phyloP scores from a whole-genome alignment of 2,888 invertebrate genomes.

The Dorcus parallelipipedus region DNA sequence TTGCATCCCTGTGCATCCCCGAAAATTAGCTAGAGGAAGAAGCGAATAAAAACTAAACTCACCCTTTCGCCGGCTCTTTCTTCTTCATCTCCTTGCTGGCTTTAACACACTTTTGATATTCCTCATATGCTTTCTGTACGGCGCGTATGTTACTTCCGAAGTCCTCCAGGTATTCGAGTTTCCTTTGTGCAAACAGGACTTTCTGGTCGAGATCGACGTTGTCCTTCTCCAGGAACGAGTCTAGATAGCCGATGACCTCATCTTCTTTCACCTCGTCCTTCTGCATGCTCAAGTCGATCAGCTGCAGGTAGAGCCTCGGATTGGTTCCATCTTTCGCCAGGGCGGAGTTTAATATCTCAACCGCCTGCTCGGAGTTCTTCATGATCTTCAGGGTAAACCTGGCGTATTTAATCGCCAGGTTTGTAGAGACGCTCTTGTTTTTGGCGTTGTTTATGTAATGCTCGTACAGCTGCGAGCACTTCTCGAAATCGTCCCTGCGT shows the following conservation, averaged over 20 bases:
- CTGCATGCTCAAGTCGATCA: slow-evolving; percentile 83
- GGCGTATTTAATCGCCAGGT: slow-evolving; percentile 89
- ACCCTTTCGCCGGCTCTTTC: slow-evolving; percentile 59
- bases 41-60: slow-evolving; percentile 29
- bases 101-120: slow-evolving; percentile 56
- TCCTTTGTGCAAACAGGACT: slow-evolving; percentile 86
- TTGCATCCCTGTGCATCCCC: slow-evolving; percentile 27
- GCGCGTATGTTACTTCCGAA: slow-evolving; percentile 75
- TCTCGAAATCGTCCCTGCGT: slow-evolving; percentile 73
- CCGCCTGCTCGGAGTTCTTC: slow-evolving; percentile 55
- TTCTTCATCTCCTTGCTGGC: slow-evolving; percentile 68
- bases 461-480: slow-evolving; percentile 77
- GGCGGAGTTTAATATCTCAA: slow-evolving; percentile 70
- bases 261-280: slow-evolving; percentile 67
- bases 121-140: slow-evolving; percentile 64
- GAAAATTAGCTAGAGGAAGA: slow-evolving; percentile 14
- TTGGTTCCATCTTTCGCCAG: slow-evolving; percentile 80
- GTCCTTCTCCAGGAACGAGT: slow-evolving; percentile 73
- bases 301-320: slow-evolving; percentile 80
- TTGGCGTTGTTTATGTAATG: slow-evolving; percentile 77
- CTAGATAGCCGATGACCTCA: slow-evolving; percentile 64
- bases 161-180: slow-evolving; percentile 94
- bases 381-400: slow-evolving; percentile 74
- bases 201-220: slow-evolving; percentile 75
- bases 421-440: slow-evolving; percentile 72